A percentile compares a stretch with the other conserved stretches of the same genome.
Conservation (phyloP, 2,797 vertebrate genomes). For the Chromis chromis region DNA sequence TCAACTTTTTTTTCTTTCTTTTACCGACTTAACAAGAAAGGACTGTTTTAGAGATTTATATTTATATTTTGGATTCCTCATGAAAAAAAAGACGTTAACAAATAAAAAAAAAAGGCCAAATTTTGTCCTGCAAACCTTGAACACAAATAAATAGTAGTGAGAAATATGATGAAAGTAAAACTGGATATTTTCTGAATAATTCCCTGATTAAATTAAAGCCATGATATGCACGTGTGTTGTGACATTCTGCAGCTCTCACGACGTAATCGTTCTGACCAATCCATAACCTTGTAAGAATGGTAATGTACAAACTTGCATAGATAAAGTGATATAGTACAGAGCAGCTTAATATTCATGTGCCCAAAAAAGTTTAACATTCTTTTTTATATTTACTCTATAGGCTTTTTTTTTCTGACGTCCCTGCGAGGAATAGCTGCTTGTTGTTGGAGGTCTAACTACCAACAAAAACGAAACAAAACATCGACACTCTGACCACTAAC, state of each 20-base stretch:
- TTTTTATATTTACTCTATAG: slow-evolving; percentile 49
- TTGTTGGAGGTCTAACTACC: slow-evolving; percentile 53
- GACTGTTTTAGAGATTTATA: background rate
- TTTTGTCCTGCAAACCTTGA: slow-evolving; percentile 9
- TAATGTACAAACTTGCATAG: slow-evolving; percentile 87
- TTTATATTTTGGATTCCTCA: too few species aligned
- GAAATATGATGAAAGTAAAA: slow-evolving; percentile 2
- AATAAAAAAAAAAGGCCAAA: background rate
- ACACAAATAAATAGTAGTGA: slow-evolving; percentile 7
- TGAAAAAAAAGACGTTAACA: background rate
- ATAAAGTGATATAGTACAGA: slow-evolving; percentile 79
- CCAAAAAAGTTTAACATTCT: slow-evolving; percentile 60
- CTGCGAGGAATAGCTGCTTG: slow-evolving; percentile 66
- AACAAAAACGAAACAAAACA: slow-evolving; percentile 50
- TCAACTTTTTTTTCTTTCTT: background rate
- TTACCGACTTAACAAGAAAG: background rate
- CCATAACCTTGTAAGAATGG: slow-evolving; percentile 34
- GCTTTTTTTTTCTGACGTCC: slow-evolving; percentile 47
- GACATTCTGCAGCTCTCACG: slow-evolving; percentile 50
- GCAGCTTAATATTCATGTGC: slow-evolving; percentile 71
- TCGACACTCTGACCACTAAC: slow-evolving; percentile 70
- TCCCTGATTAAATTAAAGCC: slow-evolving; percentile 67
- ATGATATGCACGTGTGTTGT: slow-evolving; percentile 36
- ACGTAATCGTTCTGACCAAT: slow-evolving; percentile 21
- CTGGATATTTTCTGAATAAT: slow-evolving; percentile 26